Base-by-base conservation (phyloP, 1,140 invertebrate species). In the Heliconius nattereri region DNA sequence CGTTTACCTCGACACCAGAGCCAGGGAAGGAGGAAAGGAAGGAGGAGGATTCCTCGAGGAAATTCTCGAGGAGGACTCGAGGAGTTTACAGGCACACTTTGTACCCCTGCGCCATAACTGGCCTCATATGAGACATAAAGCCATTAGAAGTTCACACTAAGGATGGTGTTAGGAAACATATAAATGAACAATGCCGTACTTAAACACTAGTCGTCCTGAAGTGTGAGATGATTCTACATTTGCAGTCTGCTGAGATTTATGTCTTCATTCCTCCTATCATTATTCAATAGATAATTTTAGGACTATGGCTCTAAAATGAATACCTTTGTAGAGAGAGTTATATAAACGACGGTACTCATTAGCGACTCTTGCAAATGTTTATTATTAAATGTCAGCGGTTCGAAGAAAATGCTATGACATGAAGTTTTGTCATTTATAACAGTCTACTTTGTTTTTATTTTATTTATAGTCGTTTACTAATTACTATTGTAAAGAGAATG, bases 141-240 rank as follows among this genome's bases (percentile, higher is more conserved):
- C 26, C 57, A 37, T 76, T 70, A 66, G 8, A 60, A 72, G 71
- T 83, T 78, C 79, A 76, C 40, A 83, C 76, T 87, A 87, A 87
- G 32, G 7, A 72, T 29, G 32, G 32, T 40, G 35, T 40, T 37
- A 72, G 35, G 6, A 1, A 19, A 20, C 19, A 32, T 32, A 72
- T 72, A 72, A 72, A 40, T 26, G 72, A 73, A 49, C 72, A 73
- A 49, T 73, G 37, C 40, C 35, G 72, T 73, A 52, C 13, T 73
- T 19, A 73, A 73, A 23, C 40, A 49, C 9, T 70, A 20, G 52
- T 74, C 72, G 37, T 78, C 54, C 74, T 37, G 66, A 78, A 78
- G 78, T 78, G 70, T 71, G 40, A 66, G 73, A 9, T 60, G 54
- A 78, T 49, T 57, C 32, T 35, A 35, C 32, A 35, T 35, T 35